Conservation (phyloP, 2,797 vertebrate genomes). For the Clarias platycephalus region DNA sequence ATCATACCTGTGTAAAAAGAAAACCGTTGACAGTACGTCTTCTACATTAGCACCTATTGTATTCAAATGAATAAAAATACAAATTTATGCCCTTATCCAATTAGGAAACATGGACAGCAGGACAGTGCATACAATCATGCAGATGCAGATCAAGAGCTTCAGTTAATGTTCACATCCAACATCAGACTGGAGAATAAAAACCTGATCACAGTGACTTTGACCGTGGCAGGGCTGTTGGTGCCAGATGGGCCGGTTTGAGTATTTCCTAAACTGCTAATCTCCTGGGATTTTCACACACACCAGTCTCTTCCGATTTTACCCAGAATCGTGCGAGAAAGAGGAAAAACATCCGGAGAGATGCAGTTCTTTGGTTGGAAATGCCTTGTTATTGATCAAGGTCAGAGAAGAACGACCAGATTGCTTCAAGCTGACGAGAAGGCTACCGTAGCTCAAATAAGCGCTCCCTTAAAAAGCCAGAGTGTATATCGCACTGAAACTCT, state of each 20-base stretch:
- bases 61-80: background rate
- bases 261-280: background rate
- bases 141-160: background rate
- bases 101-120: background rate
- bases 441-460: background rate
- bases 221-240: background rate
- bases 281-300: background rate
- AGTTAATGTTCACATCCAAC: background rate
- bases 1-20: background rate
- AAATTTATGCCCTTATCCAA: background rate
- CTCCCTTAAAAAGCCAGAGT: no score
- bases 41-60: background rate
- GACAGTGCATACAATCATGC: background rate
- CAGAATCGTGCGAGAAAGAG: background rate
- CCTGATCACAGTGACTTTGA: background rate
- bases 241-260: background rate
- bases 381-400: background rate
- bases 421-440: background rate
- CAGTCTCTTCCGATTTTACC: background rate
- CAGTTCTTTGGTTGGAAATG: background rate
- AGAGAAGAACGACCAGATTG: background rate
- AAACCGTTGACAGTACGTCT: background rate
- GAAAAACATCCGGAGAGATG: background rate
- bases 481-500: no score
- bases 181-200: background rate